These are phyloP conservation scores for Melanaphis sacchari DNA, from an alignment of 1,140 invertebrate genomes.

Conservation along the genomic window DNA sequence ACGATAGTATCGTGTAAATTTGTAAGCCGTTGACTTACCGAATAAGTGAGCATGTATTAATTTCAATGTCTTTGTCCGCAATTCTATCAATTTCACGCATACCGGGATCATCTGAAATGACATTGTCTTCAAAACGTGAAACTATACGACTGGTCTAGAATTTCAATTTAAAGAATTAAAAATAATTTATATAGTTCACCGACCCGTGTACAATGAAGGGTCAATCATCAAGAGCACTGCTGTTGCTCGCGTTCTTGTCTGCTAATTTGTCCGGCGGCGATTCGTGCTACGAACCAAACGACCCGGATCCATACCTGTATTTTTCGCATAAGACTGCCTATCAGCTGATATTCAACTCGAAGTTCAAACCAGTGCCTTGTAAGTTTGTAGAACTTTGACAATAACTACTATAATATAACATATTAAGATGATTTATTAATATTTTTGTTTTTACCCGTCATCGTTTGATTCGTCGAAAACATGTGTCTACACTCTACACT, in stretches of 20 bases:
- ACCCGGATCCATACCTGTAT: constrained; percentile 65
- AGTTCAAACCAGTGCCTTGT: constrained; percentile 64
- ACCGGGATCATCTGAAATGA: background rate
- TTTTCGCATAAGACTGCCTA: constrained; percentile 67
- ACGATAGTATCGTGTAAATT: background rate
- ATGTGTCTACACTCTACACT: background rate
- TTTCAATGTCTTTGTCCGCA: background rate
- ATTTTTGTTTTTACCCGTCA: background rate
- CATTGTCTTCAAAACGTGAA: background rate
- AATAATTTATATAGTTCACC: constrained; percentile 26
- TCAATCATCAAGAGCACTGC: background rate
- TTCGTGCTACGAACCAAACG: constrained; percentile 64
- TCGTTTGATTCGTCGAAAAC: background rate
- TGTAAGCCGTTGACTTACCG: background rate
- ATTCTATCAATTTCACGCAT: background rate
- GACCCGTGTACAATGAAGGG: constrained; percentile 26
- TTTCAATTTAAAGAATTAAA: constrained; percentile 19
- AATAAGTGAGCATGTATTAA: background rate
- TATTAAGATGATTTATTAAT: background rate
- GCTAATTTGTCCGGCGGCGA: constrained; percentile 59
- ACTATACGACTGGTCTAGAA: background rate
- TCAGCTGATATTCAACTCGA: constrained; percentile 64
- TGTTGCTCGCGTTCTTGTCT: constrained; percentile 26
- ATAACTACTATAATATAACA: background rate
- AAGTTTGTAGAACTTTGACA: constrained; percentile 58